Evolutionary conservation across 1,140 invertebrate species (phyloP).

Genomic region (Aphis craccivora): DNA sequence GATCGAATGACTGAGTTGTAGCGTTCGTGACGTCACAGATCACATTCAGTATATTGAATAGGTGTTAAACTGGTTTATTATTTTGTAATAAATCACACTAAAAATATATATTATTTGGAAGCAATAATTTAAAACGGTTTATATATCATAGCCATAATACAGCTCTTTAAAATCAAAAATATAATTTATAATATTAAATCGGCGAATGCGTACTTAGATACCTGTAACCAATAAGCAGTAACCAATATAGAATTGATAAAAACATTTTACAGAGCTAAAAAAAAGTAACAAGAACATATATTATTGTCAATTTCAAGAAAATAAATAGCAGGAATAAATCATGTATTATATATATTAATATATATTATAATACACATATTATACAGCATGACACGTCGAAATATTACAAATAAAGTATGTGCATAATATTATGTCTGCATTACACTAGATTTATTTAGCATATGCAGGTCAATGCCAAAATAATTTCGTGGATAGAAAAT

Average conservation of each 20-base stretch:
- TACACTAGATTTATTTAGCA: background rate
- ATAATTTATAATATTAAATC: conserved; percentile 35
- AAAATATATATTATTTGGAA: conserved; percentile 30
- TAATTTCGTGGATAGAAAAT: background rate
- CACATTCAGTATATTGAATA: background rate
- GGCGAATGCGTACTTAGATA: background rate
- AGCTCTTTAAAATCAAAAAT: background rate
- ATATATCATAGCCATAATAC: background rate
- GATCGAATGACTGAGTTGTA: background rate
- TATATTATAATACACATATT: background rate
- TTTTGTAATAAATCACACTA: conserved; percentile 21
- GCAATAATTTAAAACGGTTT: conserved; percentile 24
- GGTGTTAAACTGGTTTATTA: conserved; percentile 35
- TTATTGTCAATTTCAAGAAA: conserved; percentile 3
- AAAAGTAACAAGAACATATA: background rate
- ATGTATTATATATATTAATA: background rate
- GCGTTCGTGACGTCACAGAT: background rate
- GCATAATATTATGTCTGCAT: background rate
- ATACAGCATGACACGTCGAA: background rate
- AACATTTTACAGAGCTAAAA: background rate
- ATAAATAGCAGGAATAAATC: background rate
- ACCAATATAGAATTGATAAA: background rate
- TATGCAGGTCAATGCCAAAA: background rate
- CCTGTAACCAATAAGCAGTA: background rate
- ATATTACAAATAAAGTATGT: background rate